A percentile compares a stretch with the other conserved stretches of the same genome.
Conservation (phyloP, 2,113 vertebrate species). For the Erinaceus europaeus region DNA sequence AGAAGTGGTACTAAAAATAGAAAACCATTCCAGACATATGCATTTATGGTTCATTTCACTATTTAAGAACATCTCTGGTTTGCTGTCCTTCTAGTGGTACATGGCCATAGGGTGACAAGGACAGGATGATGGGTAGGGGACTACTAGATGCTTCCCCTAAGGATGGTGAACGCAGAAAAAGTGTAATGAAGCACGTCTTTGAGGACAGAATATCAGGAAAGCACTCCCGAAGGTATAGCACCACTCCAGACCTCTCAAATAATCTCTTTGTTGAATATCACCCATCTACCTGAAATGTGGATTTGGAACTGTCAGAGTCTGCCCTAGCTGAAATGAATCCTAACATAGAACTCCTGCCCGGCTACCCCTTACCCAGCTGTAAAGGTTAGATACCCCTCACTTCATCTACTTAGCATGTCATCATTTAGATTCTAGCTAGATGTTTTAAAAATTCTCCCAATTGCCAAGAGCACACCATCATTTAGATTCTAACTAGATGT, state of each 20-base stretch:
- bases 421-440: not conserved
- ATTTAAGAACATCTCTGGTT: not conserved
- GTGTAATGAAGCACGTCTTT: not conserved
- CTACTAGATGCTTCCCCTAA: not conserved
- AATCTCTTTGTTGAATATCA: not conserved
- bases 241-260: not conserved
- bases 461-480: too few species aligned
- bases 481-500: too few species aligned
- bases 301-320: not conserved
- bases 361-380: too few species aligned
- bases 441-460: not conserved
- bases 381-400: not conserved
- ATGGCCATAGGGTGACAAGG: not conserved
- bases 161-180: not conserved
- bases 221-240: not conserved
- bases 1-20: not conserved
- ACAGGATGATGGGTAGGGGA: too few species aligned
- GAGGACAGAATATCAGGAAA: not conserved
- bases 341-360: not conserved
- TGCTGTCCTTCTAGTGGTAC: not conserved
- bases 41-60: not conserved
- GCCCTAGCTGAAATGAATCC: not conserved
- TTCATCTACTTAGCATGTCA: not conserved
- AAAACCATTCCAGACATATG: not conserved
- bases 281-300: not conserved